phyloP scores from a whole-genome alignment of 2,797 vertebrate species.

The Lithobates sylvaticus region DNA sequence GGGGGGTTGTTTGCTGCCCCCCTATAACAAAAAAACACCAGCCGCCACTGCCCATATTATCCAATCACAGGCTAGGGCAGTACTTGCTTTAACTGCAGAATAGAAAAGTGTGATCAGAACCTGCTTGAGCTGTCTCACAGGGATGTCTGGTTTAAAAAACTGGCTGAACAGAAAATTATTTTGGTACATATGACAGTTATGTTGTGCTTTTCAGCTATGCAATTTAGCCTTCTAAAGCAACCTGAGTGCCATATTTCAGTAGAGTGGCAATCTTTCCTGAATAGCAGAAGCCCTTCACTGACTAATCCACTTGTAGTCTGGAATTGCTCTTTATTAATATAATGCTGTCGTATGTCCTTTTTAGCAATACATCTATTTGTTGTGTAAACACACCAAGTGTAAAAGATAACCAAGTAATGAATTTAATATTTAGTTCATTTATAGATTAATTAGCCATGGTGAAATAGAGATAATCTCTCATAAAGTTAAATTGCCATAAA shows the following conservation, averaged over 20 bases:
- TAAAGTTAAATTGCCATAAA: slow-evolving; percentile 40
- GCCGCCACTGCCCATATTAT: too few species aligned
- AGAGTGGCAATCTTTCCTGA: not conserved
- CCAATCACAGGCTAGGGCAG: too few species aligned
- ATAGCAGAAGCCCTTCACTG: not conserved
- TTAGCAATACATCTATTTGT: slow-evolving; percentile 10
- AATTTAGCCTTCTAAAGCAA: not conserved
- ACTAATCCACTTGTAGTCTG: not conserved
- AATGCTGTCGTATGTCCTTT: not conserved
- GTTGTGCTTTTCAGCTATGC: too few species aligned
- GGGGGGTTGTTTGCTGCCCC: too few species aligned
- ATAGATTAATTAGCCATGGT: slow-evolving; percentile 29
- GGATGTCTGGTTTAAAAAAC: too few species aligned
- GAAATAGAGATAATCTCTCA: slow-evolving; percentile 28
- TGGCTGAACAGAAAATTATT: too few species aligned
- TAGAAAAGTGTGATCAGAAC: not conserved
- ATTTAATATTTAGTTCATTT: slow-evolving; percentile 49
- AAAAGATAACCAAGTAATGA: slow-evolving; percentile 31
- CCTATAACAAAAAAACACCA: too few species aligned
- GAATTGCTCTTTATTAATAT: not conserved
- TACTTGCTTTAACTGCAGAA: not conserved
- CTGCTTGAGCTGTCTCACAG: not conserved
- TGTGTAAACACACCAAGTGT: slow-evolving; percentile 22
- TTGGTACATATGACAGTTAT: too few species aligned
- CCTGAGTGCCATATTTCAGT: not conserved